Evolutionary conservation across 2,797 vertebrate species (phyloP).

Genomic region (Remorina albescens): DNA sequence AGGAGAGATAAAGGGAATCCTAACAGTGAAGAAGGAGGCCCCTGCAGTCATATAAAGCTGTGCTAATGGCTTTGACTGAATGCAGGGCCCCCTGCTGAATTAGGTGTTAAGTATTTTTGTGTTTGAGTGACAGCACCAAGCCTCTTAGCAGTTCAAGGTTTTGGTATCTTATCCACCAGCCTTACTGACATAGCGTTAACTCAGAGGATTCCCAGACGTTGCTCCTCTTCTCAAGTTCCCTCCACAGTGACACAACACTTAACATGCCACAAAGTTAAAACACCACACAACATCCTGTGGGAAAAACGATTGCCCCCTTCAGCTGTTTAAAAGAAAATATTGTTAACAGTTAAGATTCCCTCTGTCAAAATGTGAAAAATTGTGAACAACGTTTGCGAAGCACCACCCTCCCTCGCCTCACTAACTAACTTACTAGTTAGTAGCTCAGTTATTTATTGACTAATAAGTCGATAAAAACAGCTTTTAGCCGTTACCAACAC

Average conservation of each 20-base stretch:
- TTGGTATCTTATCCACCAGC: slow-evolving; percentile 44
- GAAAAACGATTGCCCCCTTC: not conserved
- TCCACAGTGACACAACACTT: slow-evolving; percentile 55
- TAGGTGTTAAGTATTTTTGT: slow-evolving; percentile 62
- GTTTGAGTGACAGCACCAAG: slow-evolving; percentile 59
- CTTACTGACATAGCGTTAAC: slow-evolving; percentile 24
- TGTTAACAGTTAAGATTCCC: not conserved
- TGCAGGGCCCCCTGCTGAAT: slow-evolving; percentile 38
- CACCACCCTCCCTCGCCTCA: too few relatives aligned
- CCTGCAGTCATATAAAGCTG: slow-evolving; percentile 41
- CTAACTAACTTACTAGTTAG: too few relatives aligned
- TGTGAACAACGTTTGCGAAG: not conserved
- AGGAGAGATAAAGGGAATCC: slow-evolving; percentile 34
- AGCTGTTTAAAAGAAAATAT: too few relatives aligned
- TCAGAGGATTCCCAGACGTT: slow-evolving; percentile 39
- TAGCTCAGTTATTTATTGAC: too few relatives aligned
- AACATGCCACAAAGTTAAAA: slow-evolving; percentile 47
- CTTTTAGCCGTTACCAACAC: too few relatives aligned
- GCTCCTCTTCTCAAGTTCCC: slow-evolving; percentile 45
- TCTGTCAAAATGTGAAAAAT: not conserved
- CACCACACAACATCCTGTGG: slow-evolving; percentile 17
- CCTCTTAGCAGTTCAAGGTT: slow-evolving; percentile 19
- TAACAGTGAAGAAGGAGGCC: slow-evolving; percentile 10
- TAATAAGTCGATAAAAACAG: too few relatives aligned
- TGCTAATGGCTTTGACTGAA: slow-evolving; percentile 42